A percentile compares a stretch with the other conserved stretches of the same genome.
Conservation (phyloP, 2,888 invertebrate genomes). For the Melipona beecheii region DNA sequence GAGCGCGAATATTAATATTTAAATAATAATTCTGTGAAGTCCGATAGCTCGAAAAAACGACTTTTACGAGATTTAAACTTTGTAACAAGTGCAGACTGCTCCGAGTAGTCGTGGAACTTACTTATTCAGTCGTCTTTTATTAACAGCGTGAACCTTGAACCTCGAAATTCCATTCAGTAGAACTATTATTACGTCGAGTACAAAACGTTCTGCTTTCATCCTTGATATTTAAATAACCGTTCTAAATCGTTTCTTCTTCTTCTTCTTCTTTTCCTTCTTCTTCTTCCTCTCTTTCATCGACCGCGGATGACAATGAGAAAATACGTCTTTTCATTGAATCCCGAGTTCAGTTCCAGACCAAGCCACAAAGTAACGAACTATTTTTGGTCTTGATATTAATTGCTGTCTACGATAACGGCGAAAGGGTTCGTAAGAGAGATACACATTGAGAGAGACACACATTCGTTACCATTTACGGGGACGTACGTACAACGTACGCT, state of each 20-base stretch:
- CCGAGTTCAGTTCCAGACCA: background rate
- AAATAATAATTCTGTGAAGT: background rate
- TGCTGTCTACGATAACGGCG: conserved; percentile 26
- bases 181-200: background rate
- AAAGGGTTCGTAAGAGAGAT: conserved; percentile 9
- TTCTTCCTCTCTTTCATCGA: background rate
- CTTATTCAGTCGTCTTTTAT: background rate
- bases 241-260: background rate
- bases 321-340: conserved; percentile 15
- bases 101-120: background rate
- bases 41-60: background rate
- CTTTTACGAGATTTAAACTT: background rate
- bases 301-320: background rate
- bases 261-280: background rate
- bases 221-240: conserved; percentile 2
- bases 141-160: background rate
- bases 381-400: conserved; percentile 33
- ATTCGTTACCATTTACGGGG: conserved; percentile 38
- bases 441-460: conserved; percentile 2
- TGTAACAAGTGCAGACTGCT: background rate
- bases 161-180: background rate
- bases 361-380: background rate
- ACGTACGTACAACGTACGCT: conserved; percentile 9
- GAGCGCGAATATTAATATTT: background rate
- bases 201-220: background rate